Conservation (phyloP, 53 echinoderm and acorn worm genomes). For the Paelopatides confundens region DNA sequence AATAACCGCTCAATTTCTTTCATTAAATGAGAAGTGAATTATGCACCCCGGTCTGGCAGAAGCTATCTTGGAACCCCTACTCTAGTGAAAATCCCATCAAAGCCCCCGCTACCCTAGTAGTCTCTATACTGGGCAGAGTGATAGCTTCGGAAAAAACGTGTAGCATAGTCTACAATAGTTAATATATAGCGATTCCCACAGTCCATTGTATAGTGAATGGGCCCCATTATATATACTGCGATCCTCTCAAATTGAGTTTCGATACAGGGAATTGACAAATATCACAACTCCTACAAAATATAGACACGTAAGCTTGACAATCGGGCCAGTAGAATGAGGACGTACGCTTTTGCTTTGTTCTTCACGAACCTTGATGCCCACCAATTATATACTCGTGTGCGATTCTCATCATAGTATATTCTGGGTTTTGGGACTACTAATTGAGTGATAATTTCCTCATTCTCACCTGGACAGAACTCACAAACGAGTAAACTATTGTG, state of each 20-base stretch:
- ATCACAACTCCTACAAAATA: conserved; percentile 63
- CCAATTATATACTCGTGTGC: conserved; percentile 62
- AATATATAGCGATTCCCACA: conserved; percentile 55
- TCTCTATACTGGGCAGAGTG: conserved; percentile 62
- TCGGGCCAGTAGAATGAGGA: conserved; percentile 63
- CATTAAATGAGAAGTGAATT: conserved; percentile 45
- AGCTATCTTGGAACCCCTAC: conserved; percentile 50
- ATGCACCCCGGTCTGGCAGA: conserved; percentile 20
- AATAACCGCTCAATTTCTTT: conserved; percentile 10
- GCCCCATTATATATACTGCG: conserved; percentile 62
- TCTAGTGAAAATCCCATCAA: conserved; percentile 42
- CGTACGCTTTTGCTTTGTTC: conserved; percentile 47
- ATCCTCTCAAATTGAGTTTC: conserved; percentile 55
- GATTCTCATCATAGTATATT: conserved; percentile 29
- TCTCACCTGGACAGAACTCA: neutral
- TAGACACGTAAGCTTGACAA: conserved; percentile 25
- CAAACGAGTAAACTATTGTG: neutral
- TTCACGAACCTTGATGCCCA: conserved; percentile 54
- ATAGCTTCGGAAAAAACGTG: conserved; percentile 44
- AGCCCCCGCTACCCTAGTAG: conserved; percentile 59
- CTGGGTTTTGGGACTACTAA: conserved; percentile 40
- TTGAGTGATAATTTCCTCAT: conserved; percentile 8
- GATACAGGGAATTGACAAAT: conserved; percentile 67
- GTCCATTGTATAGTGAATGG: conserved; percentile 49
- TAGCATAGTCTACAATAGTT: conserved; percentile 60